These are phyloP conservation scores for Sycobia sp. DNA, from an alignment of 1,140 invertebrate genomes.

Conservation along the genomic window DNA sequence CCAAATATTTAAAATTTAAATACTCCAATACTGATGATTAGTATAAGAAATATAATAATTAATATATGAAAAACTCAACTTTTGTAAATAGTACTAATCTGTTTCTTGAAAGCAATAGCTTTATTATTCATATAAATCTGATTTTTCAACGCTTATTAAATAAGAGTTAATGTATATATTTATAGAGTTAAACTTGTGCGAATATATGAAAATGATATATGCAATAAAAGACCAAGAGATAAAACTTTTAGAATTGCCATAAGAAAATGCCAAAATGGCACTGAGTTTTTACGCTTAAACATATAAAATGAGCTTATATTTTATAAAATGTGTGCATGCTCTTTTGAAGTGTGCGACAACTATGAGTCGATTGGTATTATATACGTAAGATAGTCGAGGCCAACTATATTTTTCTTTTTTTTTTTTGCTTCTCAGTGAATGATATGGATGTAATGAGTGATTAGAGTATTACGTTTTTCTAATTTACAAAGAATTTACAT, in stretches of 20 bases:
- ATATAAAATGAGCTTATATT: conserved; percentile 31
- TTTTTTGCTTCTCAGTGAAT: not conserved
- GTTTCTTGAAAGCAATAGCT: too few species aligned
- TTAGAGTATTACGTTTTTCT: too few species aligned
- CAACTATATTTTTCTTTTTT: not conserved
- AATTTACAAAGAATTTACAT: too few species aligned
- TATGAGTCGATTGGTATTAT: not conserved
- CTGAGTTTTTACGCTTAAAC: conserved; percentile 12
- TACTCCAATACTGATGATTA: not conserved
- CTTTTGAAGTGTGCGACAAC: not conserved
- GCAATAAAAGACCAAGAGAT: too few species aligned
- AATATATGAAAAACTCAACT: too few species aligned
- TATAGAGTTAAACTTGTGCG: too few species aligned
- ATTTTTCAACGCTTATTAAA: too few species aligned
- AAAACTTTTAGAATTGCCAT: not conserved
- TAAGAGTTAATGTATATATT: too few species aligned
- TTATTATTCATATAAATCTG: too few species aligned
- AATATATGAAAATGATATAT: too few species aligned
- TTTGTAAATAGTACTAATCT: too few species aligned
- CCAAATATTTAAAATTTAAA: conserved; percentile 1
- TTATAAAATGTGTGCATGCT: conserved; percentile 21
- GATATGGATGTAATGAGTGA: too few species aligned
- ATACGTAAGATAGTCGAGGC: not conserved
- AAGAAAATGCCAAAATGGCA: not conserved
- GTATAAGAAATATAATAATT: not conserved